Conservation (phyloP, 2,113 vertebrate species). For the Hirundichthys speculiger region DNA sequence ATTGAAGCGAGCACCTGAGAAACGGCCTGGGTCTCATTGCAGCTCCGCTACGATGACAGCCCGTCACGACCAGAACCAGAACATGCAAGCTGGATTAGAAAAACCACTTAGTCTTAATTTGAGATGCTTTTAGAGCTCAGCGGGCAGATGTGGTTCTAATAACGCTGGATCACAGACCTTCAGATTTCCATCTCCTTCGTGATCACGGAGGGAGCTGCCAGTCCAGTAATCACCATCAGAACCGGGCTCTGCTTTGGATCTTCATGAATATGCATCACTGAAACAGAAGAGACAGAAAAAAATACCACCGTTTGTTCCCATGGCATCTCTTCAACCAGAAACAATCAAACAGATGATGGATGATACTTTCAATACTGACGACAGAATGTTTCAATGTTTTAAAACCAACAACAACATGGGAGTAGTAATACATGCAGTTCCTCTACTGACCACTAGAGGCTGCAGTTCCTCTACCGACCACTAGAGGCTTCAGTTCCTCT, state of each 20-base stretch:
- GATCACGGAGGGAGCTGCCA: background rate
- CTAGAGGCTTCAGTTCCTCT: too few relatives aligned
- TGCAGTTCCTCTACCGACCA: too few relatives aligned
- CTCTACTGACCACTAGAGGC: too few relatives aligned
- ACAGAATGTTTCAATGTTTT: too few relatives aligned
- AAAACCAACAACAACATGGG: too few relatives aligned
- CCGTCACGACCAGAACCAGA: background rate
- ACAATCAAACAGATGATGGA: too few relatives aligned
- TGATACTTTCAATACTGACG: too few relatives aligned
- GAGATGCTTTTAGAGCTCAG: slow-evolving; percentile 4
- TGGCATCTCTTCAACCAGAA: too few relatives aligned
- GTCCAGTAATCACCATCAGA: background rate
- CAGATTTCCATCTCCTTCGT: background rate
- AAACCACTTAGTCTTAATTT: slow-evolving; percentile 7
- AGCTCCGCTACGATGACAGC: slow-evolving; percentile 3
- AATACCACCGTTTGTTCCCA: too few relatives aligned
- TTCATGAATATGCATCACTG: background rate
- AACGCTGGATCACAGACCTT: background rate
- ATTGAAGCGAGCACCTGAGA: slow-evolving; percentile 2
- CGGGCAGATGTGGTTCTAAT: background rate
- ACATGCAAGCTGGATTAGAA: slow-evolving; percentile 1
- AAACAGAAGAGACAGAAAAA: background rate
- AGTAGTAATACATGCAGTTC: too few relatives aligned
- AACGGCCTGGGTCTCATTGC: background rate
- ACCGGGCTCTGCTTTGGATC: too few relatives aligned